Evolutionary conservation across 1,140 invertebrate species (phyloP), one percentile per base, ranked within the genome.

Genomic region (Mamestra configurata): DNA sequence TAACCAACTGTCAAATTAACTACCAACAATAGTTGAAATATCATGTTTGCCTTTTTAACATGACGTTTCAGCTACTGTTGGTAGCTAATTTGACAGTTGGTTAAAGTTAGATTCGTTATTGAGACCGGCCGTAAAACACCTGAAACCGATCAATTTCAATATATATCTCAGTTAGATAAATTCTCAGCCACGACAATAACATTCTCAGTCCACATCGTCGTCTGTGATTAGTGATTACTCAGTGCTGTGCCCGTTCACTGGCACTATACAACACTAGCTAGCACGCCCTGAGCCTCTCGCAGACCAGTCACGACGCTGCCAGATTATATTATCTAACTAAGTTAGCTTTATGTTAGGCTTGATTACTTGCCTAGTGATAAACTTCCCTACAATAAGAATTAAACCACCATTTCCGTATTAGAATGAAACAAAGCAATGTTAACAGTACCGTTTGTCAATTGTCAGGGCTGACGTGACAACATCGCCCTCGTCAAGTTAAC

Each of bases 321-420:
- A 40, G 61, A 22, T 40, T 40, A 66, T 66, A 22, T 40, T 40
- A 66, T 66, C 61, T 66, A 66, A 40, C n/a, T 40, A 40, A 35
- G 61, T 66, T 43, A 49, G 43, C 0, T n/a, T n/a, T 15, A 49
- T 5, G 43, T 49, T n/a, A 22, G 8, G 0, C 35, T 40, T 22
- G 35, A 66, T 66, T 66, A 11, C 61, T 40, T 22, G 59, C 31
- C 1, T 18, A 3, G 18, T 40, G 61, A 40, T 66, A 40, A 27
- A 66, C 35, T 40, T 66, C 1, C n/a, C 31, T 40, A 57, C 22
- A 59, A 55, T 24, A 24, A 66, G 35, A 66, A 40, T n/a, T 40
- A 11, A 59, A 66, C 8, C 18, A 11, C 22, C 40, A 66, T 22
- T 20, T 66, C 35, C 10, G 61, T 66, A n/a, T n/a, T n/a, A n/a